A percentile compares a stretch with the other conserved stretches of the same genome.
Evolutionary conservation across 64 coral and sea anemone genomes (phyloP).

Genomic region (Montipora cactus): DNA sequence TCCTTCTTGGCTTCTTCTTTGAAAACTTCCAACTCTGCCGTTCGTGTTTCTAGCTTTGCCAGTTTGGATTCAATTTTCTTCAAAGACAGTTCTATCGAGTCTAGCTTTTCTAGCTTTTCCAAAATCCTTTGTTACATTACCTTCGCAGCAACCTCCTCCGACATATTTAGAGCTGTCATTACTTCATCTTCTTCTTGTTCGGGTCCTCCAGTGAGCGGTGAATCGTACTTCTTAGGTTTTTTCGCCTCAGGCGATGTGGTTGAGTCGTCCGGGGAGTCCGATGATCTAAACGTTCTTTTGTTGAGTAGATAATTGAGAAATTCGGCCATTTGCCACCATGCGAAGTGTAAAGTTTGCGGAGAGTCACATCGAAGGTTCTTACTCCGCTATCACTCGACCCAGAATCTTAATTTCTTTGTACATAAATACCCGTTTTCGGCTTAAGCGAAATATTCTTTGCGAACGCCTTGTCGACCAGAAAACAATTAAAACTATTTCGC

Average conservation of each 20-base stretch:
- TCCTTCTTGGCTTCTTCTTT: too few species aligned
- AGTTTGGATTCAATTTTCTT: too few species aligned
- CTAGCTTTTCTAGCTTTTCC: too few species aligned
- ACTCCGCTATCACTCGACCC: constrained; percentile 1
- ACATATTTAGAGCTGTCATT: background rate
- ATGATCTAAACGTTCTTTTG: background rate
- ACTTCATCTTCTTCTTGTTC: background rate
- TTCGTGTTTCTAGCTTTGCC: too few species aligned
- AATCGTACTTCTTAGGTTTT: too few species aligned
- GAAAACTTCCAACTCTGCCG: too few species aligned
- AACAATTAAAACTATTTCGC: too few species aligned
- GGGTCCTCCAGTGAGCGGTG: background rate
- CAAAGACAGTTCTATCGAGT: too few species aligned
- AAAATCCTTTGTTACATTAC: too few species aligned
- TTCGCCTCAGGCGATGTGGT: background rate
- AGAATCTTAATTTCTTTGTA: background rate
- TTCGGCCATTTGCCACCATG: background rate
- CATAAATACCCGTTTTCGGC: too few species aligned
- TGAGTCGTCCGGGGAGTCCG: background rate
- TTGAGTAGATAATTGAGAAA: background rate
- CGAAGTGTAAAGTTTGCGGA: background rate
- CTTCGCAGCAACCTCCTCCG: background rate
- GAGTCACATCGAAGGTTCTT: background rate
- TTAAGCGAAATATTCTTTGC: too few species aligned
- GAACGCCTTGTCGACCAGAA: too few species aligned